Percentiles rank a stretch among this genome's conserved stretches.
Conservation (phyloP, 2,888 invertebrate species). For the Bruchidius siliquastri region DNA sequence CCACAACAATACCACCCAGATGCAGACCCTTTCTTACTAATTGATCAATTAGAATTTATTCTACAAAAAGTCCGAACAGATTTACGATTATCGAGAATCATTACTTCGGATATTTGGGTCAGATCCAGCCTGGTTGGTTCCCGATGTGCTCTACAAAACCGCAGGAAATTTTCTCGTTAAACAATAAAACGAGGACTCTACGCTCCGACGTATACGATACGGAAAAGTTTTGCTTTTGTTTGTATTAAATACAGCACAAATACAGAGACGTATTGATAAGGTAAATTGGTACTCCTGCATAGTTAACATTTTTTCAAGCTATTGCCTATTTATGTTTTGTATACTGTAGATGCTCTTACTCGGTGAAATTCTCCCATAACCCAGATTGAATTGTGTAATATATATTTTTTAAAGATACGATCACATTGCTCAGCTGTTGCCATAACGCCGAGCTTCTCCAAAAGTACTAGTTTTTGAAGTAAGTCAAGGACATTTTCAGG, state of each 20-base stretch:
- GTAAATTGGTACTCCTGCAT: too few species aligned
- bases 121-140: background rate
- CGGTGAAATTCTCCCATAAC: too few species aligned
- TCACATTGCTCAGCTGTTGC: too few species aligned
- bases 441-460: too few species aligned
- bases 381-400: too few species aligned
- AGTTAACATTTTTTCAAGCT: too few species aligned
- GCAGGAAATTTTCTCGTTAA: background rate
- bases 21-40: background rate
- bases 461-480: too few species aligned
- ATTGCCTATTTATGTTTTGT: too few species aligned
- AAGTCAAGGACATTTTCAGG: too few species aligned
- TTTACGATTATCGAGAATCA: background rate
- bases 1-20: background rate
- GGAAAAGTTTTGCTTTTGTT: background rate
- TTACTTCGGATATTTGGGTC: background rate
- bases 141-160: background rate
- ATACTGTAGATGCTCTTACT: too few species aligned
- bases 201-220: background rate
- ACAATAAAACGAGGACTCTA: background rate
- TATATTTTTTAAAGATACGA: too few species aligned
- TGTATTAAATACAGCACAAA: background rate
- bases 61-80: background rate
- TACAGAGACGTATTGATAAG: background rate
- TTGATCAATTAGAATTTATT: background rate